Percentiles rank a stretch among this genome's conserved stretches.
These are phyloP conservation scores for Lymantria monacha DNA, from an alignment of 2,888 invertebrate species.

Conservation along the genomic window DNA sequence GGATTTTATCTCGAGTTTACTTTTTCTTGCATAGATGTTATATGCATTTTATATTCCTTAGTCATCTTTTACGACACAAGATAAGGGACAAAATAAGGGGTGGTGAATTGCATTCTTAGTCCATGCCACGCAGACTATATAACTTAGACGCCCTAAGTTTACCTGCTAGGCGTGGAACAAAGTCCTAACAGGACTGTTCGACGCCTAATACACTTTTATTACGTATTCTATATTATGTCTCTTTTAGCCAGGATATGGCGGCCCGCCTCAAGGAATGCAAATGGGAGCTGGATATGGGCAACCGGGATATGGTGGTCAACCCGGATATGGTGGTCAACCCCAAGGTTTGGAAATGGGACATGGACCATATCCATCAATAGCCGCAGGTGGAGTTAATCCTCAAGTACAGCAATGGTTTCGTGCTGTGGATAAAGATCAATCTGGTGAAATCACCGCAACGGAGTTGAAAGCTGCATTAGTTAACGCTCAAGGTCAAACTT, in stretches of 20 bases:
- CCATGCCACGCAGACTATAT: no score
- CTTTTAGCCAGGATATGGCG: slow-evolving; percentile 6
- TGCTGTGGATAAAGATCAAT: slow-evolving; percentile 91
- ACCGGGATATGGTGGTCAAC: slow-evolving; percentile 30
- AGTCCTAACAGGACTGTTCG: no score
- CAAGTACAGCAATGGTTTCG: slow-evolving; percentile 92
- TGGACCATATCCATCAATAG: slow-evolving; percentile 74
- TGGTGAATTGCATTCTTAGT: no score
- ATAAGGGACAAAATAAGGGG: no score
- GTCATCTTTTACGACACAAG: no score
- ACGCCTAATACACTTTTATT: no score
- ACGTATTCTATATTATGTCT: neutral
- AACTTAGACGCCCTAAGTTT: no score
- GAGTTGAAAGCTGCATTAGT: slow-evolving; percentile 92
- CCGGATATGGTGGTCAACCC: slow-evolving; percentile 28
- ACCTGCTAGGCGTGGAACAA: no score
- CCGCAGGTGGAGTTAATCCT: slow-evolving; percentile 82
- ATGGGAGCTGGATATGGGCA: slow-evolving; percentile 1
- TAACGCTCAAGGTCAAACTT: slow-evolving; percentile 92
- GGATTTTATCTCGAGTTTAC: no score
- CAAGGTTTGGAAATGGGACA: slow-evolving; percentile 68
- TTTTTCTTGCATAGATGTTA: no score
- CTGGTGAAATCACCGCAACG: slow-evolving; percentile 89
- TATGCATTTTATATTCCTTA: no score
- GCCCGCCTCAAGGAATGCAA: slow-evolving; percentile 1